These are phyloP conservation scores for Acrossocheilus fasciatus DNA, from an alignment of 2,797 vertebrate genomes.

Conservation along the genomic window DNA sequence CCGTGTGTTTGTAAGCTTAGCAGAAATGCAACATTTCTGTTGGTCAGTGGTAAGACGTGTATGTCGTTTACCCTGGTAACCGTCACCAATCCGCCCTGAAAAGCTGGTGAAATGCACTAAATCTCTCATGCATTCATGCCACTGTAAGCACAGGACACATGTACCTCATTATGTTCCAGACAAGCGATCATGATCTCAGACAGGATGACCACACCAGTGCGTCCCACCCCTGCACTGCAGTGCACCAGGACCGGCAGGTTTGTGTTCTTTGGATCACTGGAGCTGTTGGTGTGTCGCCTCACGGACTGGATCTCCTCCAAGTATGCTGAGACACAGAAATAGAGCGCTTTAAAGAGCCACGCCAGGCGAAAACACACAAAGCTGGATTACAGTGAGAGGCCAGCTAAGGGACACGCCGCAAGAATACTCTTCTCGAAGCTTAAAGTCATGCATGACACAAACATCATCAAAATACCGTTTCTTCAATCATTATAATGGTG, in stretches of 20 bases:
- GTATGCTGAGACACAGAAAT: conserved; percentile 80
- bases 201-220: conserved; percentile 93
- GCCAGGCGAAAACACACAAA: not conserved
- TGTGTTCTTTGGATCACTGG: conserved; percentile 85
- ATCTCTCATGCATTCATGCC: conserved; percentile 23
- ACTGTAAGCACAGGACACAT: conserved; percentile 33
- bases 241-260: conserved; percentile 92
- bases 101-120: not conserved
- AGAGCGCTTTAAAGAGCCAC: conserved; percentile 23
- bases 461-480: not conserved
- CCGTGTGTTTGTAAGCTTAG: not conserved
- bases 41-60: not conserved
- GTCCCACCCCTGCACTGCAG: conserved; percentile 95
- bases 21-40: not conserved
- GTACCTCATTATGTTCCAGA: conserved; percentile 97
- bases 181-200: conserved; percentile 97
- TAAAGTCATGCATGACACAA: not conserved
- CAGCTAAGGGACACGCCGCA: not conserved
- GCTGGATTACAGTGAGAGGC: not conserved
- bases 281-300: conserved; percentile 94
- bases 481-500: not conserved
- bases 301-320: conserved; percentile 98
- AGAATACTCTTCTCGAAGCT: not conserved
- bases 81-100: not conserved
- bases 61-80: not conserved